Evolutionary conservation across 2,888 invertebrate species (phyloP), one percentile per base, ranked within the genome.

Genomic region (Cerastis rubricosa): DNA sequence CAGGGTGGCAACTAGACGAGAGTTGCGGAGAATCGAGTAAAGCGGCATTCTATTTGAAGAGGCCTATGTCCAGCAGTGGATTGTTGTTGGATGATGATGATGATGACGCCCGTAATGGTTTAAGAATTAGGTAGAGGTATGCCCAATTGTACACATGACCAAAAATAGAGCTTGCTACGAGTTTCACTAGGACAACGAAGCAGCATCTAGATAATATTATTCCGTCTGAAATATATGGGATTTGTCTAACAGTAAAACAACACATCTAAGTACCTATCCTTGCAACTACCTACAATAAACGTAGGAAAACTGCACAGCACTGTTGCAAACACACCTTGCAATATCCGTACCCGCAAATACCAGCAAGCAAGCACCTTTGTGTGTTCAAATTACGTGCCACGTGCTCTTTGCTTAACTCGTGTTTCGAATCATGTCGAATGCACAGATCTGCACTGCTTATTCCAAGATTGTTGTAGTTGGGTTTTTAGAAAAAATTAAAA

Each of bases 331-430:
- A 61, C 19, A 35, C 8, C 40, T 59, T 25, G 25, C 43, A 61
- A 61, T 43, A 29, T 65, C 9, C 11, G 22, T 22, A 29, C 9
- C 29, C 22, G 45, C 29, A 45, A 29, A 57, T 29, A 25, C 25
- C 57, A 63, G 61, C 40, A 40, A 70, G 66, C 66, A 45, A 45
- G 14, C 19, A 22, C 29, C 22, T 35, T 71, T 66, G n/a, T 70
- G 17, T 8, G 45, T 67, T 12, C 7, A 35, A 29, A 66, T 49
- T 35, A 47, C n/a, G 35, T 19, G 12, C 5, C 17, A 67, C 29
- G 12, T n/a, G 2, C 17, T 47, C 45, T 47, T 71, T 65, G 22
- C 14, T n/a, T 54, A 7, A n/a, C 11, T 11, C 0, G 19, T 68
- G 19, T 19, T 40, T n/a, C n/a, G 3, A 29, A 47, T 49, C 9